Conservation (phyloP, 2,797 vertebrate species). For the Peromyscus attwateri region DNA sequence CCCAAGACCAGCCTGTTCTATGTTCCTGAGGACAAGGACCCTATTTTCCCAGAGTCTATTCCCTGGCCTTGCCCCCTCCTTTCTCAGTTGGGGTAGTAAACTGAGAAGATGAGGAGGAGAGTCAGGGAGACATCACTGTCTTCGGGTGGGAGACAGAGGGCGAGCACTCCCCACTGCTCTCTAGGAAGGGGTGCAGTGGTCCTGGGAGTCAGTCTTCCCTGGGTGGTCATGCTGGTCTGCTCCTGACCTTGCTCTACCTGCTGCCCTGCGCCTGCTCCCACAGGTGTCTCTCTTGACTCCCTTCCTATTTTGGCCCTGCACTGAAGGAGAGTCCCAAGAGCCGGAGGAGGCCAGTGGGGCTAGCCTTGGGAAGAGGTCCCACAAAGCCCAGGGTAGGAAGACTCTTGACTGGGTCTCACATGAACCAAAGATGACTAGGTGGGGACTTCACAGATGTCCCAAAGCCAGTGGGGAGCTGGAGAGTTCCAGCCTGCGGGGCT, state of each 20-base stretch:
- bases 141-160: background rate
- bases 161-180: background rate
- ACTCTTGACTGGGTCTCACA: background rate
- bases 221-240: background rate
- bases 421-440: background rate
- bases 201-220: background rate
- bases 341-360: background rate
- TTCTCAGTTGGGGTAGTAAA: background rate
- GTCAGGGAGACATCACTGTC: background rate
- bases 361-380: background rate
- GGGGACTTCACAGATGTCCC: background rate
- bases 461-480: background rate
- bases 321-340: background rate
- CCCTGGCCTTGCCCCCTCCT: background rate
- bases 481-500: background rate
- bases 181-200: fast-evolving
- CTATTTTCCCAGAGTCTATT: background rate
- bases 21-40: background rate
- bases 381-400: background rate
- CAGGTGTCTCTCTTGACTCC: fast-evolving
- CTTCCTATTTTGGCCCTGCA: background rate
- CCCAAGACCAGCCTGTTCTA: background rate
- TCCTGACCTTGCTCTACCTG: background rate
- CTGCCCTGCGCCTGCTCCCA: background rate
- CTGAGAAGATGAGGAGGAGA: background rate